phyloP scores from a whole-genome alignment of 1,140 invertebrate genomes.

The Cryptotermes secundus region DNA sequence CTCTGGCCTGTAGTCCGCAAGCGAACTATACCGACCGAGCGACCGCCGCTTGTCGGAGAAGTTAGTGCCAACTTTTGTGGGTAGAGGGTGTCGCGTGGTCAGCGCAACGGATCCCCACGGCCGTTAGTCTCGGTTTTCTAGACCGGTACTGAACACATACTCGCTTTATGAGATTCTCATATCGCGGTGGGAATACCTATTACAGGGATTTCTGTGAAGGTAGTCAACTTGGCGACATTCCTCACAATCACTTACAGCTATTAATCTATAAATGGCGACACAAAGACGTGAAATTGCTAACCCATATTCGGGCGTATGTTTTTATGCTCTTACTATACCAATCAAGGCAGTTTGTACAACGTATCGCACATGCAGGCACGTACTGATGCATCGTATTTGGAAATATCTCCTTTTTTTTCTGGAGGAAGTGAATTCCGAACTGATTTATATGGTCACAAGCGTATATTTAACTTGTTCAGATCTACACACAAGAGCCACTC shows the following conservation, averaged over 20 bases:
- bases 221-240: not conserved
- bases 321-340: not conserved
- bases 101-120: too few species aligned
- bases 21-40: too few species aligned
- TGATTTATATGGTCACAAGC: constrained; percentile 1
- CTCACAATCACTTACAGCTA: not conserved
- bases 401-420: not conserved
- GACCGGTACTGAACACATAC: not conserved
- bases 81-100: too few species aligned
- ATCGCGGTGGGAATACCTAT: not conserved
- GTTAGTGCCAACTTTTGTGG: too few species aligned
- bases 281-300: not conserved
- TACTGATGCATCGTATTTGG: not conserved
- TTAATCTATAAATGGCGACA: not conserved
- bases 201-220: not conserved
- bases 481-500: not conserved
- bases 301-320: not conserved
- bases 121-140: too few species aligned
- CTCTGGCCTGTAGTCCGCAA: too few species aligned
- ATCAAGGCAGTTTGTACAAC: not conserved
- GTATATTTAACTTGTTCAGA: not conserved
- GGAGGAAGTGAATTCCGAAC: not conserved
- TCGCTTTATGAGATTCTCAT: not conserved
- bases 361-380: not conserved
- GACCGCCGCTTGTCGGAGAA: too few species aligned